phyloP scores from a whole-genome alignment of 2,113 vertebrate genomes.

The Melierax canorus region DNA sequence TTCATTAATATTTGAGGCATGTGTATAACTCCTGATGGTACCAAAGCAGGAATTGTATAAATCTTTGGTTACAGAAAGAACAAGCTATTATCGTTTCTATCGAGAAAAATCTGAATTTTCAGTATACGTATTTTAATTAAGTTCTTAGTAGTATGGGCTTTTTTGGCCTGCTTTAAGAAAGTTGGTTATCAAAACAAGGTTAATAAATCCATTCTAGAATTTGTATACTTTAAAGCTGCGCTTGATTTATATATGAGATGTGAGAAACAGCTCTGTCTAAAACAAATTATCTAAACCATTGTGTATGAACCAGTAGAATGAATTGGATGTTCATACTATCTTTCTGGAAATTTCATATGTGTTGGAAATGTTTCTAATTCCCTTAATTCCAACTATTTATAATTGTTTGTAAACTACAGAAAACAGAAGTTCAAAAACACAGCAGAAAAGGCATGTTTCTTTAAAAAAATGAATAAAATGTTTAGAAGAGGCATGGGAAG shows the following conservation, averaged over 20 bases:
- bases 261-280: background rate
- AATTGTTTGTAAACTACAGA: background rate
- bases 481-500: background rate
- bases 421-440: background rate
- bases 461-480: background rate
- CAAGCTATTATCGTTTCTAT: background rate
- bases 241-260: background rate
- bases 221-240: background rate
- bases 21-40: background rate
- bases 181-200: background rate
- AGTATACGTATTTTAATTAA: background rate
- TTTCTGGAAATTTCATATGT: background rate
- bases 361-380: background rate
- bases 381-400: background rate
- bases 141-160: background rate
- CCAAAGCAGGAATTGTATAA: background rate
- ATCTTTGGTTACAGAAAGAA: background rate
- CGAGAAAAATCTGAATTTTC: background rate
- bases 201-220: background rate
- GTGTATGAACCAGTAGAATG: background rate
- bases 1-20: background rate
- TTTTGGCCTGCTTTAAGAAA: background rate
- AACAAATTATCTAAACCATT: background rate
- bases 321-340: background rate
- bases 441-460: background rate